Conservation (phyloP, 2,113 vertebrate genomes). For the Pheucticus melanocephalus region DNA sequence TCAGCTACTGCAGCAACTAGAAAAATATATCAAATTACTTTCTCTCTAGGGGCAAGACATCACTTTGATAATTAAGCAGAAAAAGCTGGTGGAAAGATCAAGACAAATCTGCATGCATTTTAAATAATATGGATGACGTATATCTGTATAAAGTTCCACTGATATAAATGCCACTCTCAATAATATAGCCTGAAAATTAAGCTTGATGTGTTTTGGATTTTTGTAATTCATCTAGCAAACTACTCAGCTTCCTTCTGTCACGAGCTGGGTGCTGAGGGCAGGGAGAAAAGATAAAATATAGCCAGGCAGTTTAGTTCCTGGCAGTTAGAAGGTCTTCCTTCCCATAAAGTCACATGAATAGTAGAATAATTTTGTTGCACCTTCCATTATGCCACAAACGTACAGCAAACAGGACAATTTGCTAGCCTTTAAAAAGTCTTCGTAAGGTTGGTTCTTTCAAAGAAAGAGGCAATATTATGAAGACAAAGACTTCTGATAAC, state of each 20-base stretch:
- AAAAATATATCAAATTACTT: conserved; percentile 36
- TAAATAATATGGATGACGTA: background rate
- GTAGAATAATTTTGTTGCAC: background rate
- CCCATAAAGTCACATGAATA: background rate
- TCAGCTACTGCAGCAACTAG: conserved; percentile 37
- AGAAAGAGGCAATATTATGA: background rate
- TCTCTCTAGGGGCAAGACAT: conserved; percentile 28
- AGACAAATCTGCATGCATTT: background rate
- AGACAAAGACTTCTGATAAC: background rate
- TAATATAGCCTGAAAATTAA: background rate
- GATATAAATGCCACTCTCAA: background rate
- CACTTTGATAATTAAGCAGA: background rate
- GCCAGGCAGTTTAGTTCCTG: too few species aligned
- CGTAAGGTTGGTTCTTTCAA: background rate
- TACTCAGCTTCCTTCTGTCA: background rate
- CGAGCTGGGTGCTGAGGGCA: background rate
- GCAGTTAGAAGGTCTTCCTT: background rate
- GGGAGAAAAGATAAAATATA: too few species aligned
- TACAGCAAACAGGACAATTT: background rate
- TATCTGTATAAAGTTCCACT: background rate
- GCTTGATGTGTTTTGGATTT: background rate
- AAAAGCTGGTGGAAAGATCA: background rate
- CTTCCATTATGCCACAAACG: background rate
- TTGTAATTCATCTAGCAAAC: background rate
- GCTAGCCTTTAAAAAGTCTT: background rate